Evolutionary conservation across 2,113 vertebrate genomes (phyloP).

Genomic region (Isurus oxyrinchus): DNA sequence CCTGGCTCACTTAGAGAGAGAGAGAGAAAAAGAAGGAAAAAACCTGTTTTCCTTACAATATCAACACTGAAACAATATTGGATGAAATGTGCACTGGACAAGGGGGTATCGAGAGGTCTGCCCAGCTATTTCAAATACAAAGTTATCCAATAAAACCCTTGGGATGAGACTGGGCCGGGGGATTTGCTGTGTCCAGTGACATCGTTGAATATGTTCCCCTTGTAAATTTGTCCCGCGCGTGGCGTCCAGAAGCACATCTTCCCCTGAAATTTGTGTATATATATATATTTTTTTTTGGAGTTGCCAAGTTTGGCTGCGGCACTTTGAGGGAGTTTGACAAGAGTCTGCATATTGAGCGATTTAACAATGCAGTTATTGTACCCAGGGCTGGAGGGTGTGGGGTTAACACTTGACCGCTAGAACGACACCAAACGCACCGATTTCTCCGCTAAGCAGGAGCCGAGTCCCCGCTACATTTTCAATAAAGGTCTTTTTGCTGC

Average conservation of each 20-base stretch:
- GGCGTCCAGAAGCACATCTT: neutral
- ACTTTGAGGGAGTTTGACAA: neutral
- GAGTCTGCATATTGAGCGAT: neutral
- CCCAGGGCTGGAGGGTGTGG: neutral
- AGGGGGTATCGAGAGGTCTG: neutral
- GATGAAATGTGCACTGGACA: neutral
- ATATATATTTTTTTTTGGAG: neutral
- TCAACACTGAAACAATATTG: neutral
- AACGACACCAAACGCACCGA: neutral
- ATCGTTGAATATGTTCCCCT: neutral
- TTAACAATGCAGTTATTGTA: neutral
- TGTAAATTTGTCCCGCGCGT: neutral
- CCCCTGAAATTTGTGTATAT: neutral
- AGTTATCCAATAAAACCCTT: neutral
- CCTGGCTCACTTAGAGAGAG: constrained; percentile 48
- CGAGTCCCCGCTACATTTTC: no score
- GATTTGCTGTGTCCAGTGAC: neutral
- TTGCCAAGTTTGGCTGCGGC: neutral
- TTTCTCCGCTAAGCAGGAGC: neutral
- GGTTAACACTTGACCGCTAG: neutral
- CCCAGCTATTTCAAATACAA: no score
- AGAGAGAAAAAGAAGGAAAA: neutral
- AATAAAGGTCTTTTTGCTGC: neutral
- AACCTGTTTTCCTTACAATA: neutral
- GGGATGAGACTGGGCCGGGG: neutral